Evolutionary conservation across 2,888 invertebrate genomes (phyloP), one percentile per base, ranked within the genome.

Genomic region (Tortrix viridana): DNA sequence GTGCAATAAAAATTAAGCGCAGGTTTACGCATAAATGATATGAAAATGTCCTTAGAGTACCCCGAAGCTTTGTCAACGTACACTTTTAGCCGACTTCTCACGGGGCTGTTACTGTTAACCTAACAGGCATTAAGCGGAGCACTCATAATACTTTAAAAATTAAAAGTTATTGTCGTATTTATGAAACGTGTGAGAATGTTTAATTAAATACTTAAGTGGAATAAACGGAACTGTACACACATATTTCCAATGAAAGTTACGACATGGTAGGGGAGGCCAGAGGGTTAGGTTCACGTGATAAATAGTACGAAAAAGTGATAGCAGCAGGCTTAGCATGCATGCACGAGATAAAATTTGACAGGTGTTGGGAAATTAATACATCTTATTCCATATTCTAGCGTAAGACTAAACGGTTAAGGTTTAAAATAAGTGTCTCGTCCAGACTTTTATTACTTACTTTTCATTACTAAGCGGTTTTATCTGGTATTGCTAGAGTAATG

Each of bases 121-220:
- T 87, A 89, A 89, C 88, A 83, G 84, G 78, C 81, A 79, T 83
- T 89, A 89, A 90, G 88, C 88, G 87, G 81, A 81, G 82, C 84
- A 84, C 81, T 83, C 86, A 86, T 89, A 88, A 88, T 85, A 85
- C 83, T 86, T n/a, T 87, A 83, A 90, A 88, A 91, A 86, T 88
- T 89, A 87, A 90, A 87, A 89, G 85, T 91, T 88, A 90, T 88
- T 89, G 88, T 91, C 53, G 53, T 53, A 57, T 86, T 81, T 79
- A 84, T 80, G 84, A 83, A 88, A 85, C 81, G 86, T 88, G 90
- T 91, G 92, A 86, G 89, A 89, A 88, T 90, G 86, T 89, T 87
- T 32, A 26, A 0, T 0, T 90, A 91, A 89, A 89, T 90, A 89
- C 86, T 87, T 90, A 90, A 89, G 74, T 86, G 83, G 84, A 79